Evolutionary conservation across 2,113 vertebrate genomes (phyloP), one percentile per base, ranked within the genome.

Genomic region (Stegastes partitus): DNA sequence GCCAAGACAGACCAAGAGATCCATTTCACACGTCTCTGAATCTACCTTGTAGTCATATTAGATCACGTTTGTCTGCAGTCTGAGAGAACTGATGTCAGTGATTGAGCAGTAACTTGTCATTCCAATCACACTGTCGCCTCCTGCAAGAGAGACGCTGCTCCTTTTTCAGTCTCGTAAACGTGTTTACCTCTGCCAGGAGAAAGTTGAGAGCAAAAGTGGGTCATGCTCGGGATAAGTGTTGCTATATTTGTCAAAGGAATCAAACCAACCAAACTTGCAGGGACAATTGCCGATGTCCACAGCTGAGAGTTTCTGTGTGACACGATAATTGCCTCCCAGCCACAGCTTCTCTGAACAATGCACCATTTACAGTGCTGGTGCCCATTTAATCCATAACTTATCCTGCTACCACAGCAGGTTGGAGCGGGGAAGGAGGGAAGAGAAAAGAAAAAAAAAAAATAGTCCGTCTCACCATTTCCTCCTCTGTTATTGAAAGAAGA

Each of bases 171-270:
- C 51, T 37, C 6, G 54, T 54, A 65, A 69, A 11, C 11, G 6
- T 86, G 67, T 88, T 84, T 88, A 85, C 89, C 49, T 77, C 79
- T 55, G 62, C 82, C 58, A 85, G 65, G 82, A 85, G 68, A 85
- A 90, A 82, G 79, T 81, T 83, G 72, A 85, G 70, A 57, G 83
- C 25, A 80, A 69, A 92, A 93, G 69, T 92, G 85, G 87, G 91
- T 88, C 92, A 87, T 54, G 67, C 71, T 76, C 66, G 55, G 68
- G 81, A 83, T 87, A 81, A 78, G 74, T 89, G 82, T 82, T 81
- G 75, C 67, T 83, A 69, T 86, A 79, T 89, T 90, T 87, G 84
- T 77, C 80, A 83, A 85, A 86, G 47, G 55, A 86, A 81, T 77
- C 83, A 83, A 87, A 88, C 73, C n/a, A n/a, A 34, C 26, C 53